Conservation (phyloP, 1,140 invertebrate species). For the Caenorhabditis latens region DNA sequence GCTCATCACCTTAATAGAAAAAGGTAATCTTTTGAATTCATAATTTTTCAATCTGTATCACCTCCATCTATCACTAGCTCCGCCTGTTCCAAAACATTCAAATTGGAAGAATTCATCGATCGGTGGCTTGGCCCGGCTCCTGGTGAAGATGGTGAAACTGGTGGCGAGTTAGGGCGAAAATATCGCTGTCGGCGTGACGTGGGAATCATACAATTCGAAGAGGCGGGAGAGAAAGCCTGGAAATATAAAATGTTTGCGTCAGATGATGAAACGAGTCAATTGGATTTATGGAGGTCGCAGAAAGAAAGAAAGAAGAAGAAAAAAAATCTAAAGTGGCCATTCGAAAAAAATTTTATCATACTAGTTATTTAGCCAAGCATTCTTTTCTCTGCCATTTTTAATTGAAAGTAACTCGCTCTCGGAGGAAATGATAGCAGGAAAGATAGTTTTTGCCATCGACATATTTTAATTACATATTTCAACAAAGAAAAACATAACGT, state of each 20-base stretch:
- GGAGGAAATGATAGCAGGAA: too few species aligned
- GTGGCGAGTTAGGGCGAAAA: slow-evolving; percentile 28
- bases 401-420: too few species aligned
- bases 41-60: neutral
- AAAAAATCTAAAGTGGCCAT: neutral
- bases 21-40: neutral
- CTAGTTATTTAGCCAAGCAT: too few species aligned
- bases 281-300: neutral
- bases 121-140: neutral
- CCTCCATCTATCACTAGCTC: slow-evolving; percentile 49
- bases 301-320: neutral
- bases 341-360: too few species aligned
- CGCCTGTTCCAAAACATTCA: slow-evolving; percentile 40
- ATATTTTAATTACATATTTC: too few species aligned
- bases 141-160: neutral
- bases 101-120: slow-evolving; percentile 18
- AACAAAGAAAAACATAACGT: too few species aligned
- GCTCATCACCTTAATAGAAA: neutral
- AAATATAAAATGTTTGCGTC: neutral
- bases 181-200: slow-evolving; percentile 35
- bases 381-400: too few species aligned
- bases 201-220: slow-evolving; percentile 15
- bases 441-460: too few species aligned
- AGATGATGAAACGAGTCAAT: neutral
- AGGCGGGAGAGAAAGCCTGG: neutral